Base-by-base conservation (phyloP, 2,888 invertebrate genomes). In the Tipula vernalis region DNA sequence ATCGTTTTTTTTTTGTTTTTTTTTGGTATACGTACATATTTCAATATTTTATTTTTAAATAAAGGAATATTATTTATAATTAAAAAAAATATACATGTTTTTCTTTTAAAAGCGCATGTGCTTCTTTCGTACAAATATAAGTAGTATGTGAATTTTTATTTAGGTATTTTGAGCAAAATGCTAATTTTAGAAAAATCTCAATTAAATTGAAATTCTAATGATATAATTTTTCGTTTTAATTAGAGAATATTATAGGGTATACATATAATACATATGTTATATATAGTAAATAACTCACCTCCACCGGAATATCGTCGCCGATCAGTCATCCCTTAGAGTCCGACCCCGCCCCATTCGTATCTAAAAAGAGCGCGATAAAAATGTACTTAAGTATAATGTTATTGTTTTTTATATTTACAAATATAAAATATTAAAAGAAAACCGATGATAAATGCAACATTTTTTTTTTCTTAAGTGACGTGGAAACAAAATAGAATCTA, bases 261-360 rank as follows among this genome's bases (percentile, higher is more conserved):
- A n/a, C 2, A 51, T 15, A 44, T 44, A 12, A 71, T 4, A 71
- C n/a, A 15, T 15, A 10, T 36, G 83, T 39, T 39, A 39, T 6
- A 39, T 1, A 39, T 39, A 3, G 39, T 28, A 28, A 39, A 39
- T 86, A 36, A 93, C 93, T 93, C 91, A 94, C 94, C 94, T 93
- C 94, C 94, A 93, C 94, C 93, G 92, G 93, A 93, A 91, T 92
- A 94, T 93, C 94, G 93, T 92, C 93, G 93, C 92, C 93, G 93
- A 92, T 94, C 94, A 93, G 93, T 93, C 94, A 94, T 94, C 92
- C 93, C 93, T 92, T 90, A 90, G 90, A 90, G 90, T 91, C 91
- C 91, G 90, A 86, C 36, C 15, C 85, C 87, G 86, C 87, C 87
- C 88, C 88, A 88, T 88, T 83, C 85, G 87, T 86, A 51, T 87